These are phyloP conservation scores for Hyles euphorbiae DNA, from an alignment of 1,140 invertebrate species.

Conservation along the genomic window DNA sequence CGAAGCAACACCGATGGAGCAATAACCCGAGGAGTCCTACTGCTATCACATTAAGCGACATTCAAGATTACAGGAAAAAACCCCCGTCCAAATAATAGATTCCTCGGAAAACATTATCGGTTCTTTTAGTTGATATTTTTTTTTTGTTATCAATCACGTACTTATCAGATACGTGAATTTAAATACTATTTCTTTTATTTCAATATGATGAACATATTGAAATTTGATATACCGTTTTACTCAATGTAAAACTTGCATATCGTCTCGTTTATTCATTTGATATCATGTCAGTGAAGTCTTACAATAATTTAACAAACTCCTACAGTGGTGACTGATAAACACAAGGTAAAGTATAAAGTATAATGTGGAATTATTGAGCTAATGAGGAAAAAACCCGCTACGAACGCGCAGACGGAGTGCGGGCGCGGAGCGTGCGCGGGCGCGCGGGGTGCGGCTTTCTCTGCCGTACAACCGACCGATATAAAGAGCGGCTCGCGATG, in stretches of 20 bases:
- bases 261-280: neutral
- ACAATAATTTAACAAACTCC: neutral
- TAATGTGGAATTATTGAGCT: slow-evolving; percentile 57
- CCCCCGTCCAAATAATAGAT: too few relatives aligned
- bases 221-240: too few relatives aligned
- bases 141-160: neutral
- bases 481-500: slow-evolving; percentile 68
- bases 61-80: too few relatives aligned
- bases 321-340: slow-evolving; percentile 52
- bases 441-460: slow-evolving; percentile 67
- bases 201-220: neutral
- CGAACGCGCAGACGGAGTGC: slow-evolving; percentile 43
- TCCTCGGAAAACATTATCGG: too few relatives aligned
- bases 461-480: slow-evolving; percentile 55
- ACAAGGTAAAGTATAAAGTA: slow-evolving; percentile 50
- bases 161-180: neutral
- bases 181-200: neutral
- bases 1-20: slow-evolving; percentile 43
- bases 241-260: too few relatives aligned
- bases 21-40: slow-evolving; percentile 45
- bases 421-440: slow-evolving; percentile 58
- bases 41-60: slow-evolving; percentile 4
- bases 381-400: slow-evolving; percentile 73
- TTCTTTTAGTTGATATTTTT: too few relatives aligned
- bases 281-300: neutral